Evolutionary conservation across 2,888 invertebrate genomes (phyloP), one percentile per base, ranked within the genome.

Genomic region (Mythimna albipuncta): DNA sequence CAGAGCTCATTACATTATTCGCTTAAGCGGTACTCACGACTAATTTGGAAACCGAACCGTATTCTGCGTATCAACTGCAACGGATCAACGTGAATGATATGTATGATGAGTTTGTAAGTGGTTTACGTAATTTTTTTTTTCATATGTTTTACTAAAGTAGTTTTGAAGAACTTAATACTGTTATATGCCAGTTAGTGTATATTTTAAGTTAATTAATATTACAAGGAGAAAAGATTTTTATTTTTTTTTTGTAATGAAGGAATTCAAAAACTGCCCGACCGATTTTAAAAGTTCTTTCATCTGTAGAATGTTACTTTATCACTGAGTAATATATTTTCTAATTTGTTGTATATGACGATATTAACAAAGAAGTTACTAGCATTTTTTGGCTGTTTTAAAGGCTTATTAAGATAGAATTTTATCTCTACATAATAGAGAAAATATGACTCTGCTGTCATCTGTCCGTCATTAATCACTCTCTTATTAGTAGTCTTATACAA

Each of bases 31-130:
- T 59, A 69, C 69, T 41, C 68, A 64, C 52, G 58, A 72, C 41
- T 72, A 69, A 81, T 77, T 74, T 80, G 55, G 73, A 58, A n/a
- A 58, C 16, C n/a, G 77, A 84, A 70, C 61, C 71, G 81, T 70
- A 70, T 70, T 77, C 70, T 65, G 76, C 71, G 69, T 75, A 68
- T 76, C 64, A 82, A 82, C 16, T 72, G 69, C 41, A 6, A 57
- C 44, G 64, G 35, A 63, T 72, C 50, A 50, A 64, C 61, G 64
- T 65, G 62, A 38, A 41, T 57, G 16, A 57, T 73, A 52, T 61
- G 21, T 13, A 41, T 54, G 62, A 65, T 68, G 44, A 52, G n/a
- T 52, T n/a, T 38, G 26, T 61, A 52, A 11, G 21, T 57, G 55
- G 47, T 47, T 47, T 19, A 19, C 7, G 38, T 62, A 68, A 71